A percentile compares a stretch with the other conserved stretches of the same genome.
Evolutionary conservation across 2,888 invertebrate species (phyloP).

Genomic region (Latrodectus elegans): DNA sequence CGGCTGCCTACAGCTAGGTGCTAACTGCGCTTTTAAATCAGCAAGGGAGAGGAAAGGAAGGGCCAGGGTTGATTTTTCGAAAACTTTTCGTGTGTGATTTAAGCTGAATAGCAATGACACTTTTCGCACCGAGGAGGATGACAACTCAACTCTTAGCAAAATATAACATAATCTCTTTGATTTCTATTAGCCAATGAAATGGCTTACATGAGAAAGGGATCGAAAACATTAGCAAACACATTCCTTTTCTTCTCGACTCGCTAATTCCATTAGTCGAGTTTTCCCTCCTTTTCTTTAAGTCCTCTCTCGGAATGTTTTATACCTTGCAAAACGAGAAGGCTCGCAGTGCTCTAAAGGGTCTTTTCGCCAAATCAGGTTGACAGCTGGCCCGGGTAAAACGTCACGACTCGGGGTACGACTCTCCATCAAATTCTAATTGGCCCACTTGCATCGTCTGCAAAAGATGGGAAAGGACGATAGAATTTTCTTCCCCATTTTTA

Average conservation of each 20-base stretch:
- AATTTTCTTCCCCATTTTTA: constrained; percentile 24
- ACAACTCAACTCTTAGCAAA: not conserved
- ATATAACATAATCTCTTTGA: constrained; percentile 60
- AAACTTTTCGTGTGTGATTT: constrained; percentile 23
- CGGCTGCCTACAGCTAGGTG: constrained; percentile 3
- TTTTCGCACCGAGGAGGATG: not conserved
- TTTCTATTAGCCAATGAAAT: constrained; percentile 63
- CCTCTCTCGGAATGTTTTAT: constrained; percentile 35
- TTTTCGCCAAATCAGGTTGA: constrained; percentile 41
- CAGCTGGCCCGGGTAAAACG: constrained; percentile 40
- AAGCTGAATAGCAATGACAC: constrained; percentile 36
- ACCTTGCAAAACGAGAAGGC: constrained; percentile 16
- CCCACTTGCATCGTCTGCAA: constrained; percentile 21
- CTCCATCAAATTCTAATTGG: constrained; percentile 64
- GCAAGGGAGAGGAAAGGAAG: not conserved
- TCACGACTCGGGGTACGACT: constrained; percentile 46
- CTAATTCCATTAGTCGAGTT: constrained; percentile 48
- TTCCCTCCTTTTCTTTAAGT: constrained; percentile 32
- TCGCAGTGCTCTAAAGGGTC: constrained; percentile 21
- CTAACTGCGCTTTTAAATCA: constrained; percentile 15
- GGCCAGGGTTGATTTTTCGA: constrained; percentile 10
- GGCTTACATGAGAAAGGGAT: constrained; percentile 4
- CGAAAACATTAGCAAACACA: constrained; percentile 27
- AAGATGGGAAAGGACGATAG: constrained; percentile 7
- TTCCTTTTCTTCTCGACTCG: constrained; percentile 39